phyloP scores from a whole-genome alignment of 2,113 vertebrate genomes.

The Seriola dumerili region DNA sequence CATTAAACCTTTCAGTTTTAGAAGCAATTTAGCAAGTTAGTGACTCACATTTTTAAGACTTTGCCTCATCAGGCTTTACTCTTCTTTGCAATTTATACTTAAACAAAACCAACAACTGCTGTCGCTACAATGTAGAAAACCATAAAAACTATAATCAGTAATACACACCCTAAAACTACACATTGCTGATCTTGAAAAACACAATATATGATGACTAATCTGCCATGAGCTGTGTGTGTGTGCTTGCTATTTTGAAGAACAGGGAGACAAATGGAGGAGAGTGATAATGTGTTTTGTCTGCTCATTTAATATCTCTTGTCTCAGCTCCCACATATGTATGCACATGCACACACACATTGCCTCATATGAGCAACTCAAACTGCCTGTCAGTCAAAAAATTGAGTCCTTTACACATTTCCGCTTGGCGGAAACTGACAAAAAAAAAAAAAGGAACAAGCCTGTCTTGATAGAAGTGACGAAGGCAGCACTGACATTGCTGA shows the following conservation, averaged over 20 bases:
- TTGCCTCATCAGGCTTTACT: background rate
- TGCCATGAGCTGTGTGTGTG: background rate
- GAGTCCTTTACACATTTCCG: constrained; percentile 73
- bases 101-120: background rate
- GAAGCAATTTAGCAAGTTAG: background rate
- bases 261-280: background rate
- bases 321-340: background rate
- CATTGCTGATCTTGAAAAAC: background rate
- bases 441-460: constrained; percentile 81
- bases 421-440: constrained; percentile 77
- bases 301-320: constrained; percentile 1
- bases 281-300: background rate
- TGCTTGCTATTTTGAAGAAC: background rate
- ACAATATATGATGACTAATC: background rate
- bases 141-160: background rate
- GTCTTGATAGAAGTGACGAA: constrained; percentile 65
- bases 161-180: background rate
- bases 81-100: background rate
- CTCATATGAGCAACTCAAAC: constrained; percentile 40
- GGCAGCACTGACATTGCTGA: constrained; percentile 33
- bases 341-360: constrained; percentile 23
- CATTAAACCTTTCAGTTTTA: background rate
- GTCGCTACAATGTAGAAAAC: background rate
- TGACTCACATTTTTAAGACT: background rate
- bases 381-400: constrained; percentile 54